Conservation (phyloP, 2,888 invertebrate genomes). For the Drosophila peninsularis region DNA sequence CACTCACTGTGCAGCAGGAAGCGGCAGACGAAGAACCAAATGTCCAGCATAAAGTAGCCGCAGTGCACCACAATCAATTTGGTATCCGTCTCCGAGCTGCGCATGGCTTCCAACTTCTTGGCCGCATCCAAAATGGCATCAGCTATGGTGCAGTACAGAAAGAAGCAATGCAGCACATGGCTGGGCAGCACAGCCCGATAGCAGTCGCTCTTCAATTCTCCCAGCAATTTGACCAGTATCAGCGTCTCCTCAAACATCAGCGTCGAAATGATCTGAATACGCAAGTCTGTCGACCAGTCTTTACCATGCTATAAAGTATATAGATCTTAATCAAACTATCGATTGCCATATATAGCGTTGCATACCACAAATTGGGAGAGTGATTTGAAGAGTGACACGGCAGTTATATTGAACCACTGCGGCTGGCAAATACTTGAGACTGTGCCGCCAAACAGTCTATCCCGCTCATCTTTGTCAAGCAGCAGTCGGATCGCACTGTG, state of each 20-base stretch:
- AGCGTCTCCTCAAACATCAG: slow-evolving; percentile 61
- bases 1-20: slow-evolving; percentile 49
- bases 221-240: slow-evolving; percentile 69
- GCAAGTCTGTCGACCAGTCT: slow-evolving; percentile 17
- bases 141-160: slow-evolving; percentile 69
- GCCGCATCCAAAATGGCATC: slow-evolving; percentile 72
- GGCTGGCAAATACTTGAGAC: slow-evolving; percentile 40
- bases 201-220: slow-evolving; percentile 71
- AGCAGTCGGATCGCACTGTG: slow-evolving; percentile 53
- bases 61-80: slow-evolving; percentile 35
- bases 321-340: neutral
- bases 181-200: slow-evolving; percentile 65
- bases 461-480: slow-evolving; percentile 62
- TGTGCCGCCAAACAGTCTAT: slow-evolving; percentile 57
- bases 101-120: neutral
- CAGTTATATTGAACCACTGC: slow-evolving; percentile 64
- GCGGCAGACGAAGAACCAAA: slow-evolving; percentile 73
- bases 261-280: slow-evolving; percentile 28
- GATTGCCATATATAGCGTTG: neutral
- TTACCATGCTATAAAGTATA: slow-evolving; percentile 4
- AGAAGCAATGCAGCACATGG: slow-evolving; percentile 69
- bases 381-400: slow-evolving; percentile 54
- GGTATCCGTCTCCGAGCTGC: neutral
- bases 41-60: slow-evolving; percentile 74
- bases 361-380: slow-evolving; percentile 36